phyloP scores from a whole-genome alignment of 2,113 vertebrate species.

The Pelecanus crispus region DNA sequence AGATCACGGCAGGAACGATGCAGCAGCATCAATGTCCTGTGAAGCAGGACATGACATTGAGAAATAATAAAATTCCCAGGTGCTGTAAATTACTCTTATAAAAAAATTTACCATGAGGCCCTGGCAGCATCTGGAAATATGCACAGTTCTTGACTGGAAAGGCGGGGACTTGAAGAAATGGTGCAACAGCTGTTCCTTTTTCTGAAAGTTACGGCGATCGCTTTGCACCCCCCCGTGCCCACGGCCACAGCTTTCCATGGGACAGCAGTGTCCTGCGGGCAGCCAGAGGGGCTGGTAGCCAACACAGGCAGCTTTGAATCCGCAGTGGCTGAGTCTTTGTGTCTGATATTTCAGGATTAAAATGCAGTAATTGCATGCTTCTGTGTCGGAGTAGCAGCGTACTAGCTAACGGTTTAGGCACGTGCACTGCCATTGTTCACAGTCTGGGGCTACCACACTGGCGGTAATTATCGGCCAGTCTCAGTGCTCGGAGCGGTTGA shows the following conservation, averaged over 20 bases:
- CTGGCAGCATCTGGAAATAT: background rate
- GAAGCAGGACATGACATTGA: background rate
- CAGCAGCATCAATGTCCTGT: background rate
- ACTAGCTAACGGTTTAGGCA: background rate
- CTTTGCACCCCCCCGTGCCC: background rate
- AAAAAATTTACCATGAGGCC: background rate
- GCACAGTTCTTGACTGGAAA: background rate
- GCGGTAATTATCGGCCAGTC: background rate
- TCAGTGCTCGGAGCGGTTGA: accelerated
- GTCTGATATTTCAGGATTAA: background rate
- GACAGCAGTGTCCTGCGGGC: background rate
- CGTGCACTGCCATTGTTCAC: background rate
- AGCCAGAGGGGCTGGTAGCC: background rate
- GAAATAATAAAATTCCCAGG: background rate
- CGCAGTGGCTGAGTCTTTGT: background rate
- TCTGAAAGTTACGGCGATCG: accelerated
- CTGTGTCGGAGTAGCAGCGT: background rate
- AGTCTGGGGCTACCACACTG: accelerated
- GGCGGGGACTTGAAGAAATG: background rate
- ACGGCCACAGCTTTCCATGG: background rate
- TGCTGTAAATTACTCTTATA: background rate
- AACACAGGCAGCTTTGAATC: background rate
- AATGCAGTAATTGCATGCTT: background rate
- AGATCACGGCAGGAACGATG: background rate
- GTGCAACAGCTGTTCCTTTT: background rate